Evolutionary conservation across 2,113 vertebrate genomes (phyloP).

Genomic region (Macroglossus sobrinus): DNA sequence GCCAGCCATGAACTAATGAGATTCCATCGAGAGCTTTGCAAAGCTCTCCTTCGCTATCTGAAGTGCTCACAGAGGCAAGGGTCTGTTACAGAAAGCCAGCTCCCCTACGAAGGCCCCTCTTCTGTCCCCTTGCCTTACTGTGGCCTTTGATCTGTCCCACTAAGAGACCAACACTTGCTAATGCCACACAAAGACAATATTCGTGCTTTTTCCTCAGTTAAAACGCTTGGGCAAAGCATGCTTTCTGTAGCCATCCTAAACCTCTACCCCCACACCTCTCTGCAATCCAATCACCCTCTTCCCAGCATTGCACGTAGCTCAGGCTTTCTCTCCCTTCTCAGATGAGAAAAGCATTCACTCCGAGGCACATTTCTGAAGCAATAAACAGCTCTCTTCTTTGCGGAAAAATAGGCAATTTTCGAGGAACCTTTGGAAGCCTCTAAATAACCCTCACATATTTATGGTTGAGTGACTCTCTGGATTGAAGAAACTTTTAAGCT

Average conservation of each 20-base stretch:
- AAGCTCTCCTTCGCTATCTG: background rate
- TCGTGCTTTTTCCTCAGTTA: background rate
- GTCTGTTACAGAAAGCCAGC: background rate
- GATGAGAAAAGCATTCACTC: slow-evolving; percentile 39
- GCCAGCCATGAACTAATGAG: background rate
- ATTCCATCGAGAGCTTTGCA: background rate
- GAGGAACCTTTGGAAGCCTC: slow-evolving; percentile 61
- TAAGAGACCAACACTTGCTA: background rate
- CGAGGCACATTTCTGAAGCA: slow-evolving; percentile 46
- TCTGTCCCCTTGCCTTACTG: background rate
- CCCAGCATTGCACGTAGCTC: background rate
- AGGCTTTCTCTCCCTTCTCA: background rate
- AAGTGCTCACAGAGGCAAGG: background rate
- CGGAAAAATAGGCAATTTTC: slow-evolving; percentile 67
- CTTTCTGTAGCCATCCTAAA: background rate
- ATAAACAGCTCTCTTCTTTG: slow-evolving; percentile 61
- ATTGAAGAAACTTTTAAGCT: slow-evolving; percentile 40
- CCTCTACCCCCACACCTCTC: background rate
- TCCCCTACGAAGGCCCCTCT: background rate
- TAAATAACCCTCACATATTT: slow-evolving; percentile 43
- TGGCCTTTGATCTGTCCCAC: background rate
- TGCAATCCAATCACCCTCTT: background rate
- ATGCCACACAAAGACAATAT: background rate
- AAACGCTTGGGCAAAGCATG: background rate
- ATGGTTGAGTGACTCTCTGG: slow-evolving; percentile 54